These are phyloP conservation scores for Pristionchus japonicus DNA, from an alignment of 2,888 invertebrate genomes.

Conservation along the genomic window DNA sequence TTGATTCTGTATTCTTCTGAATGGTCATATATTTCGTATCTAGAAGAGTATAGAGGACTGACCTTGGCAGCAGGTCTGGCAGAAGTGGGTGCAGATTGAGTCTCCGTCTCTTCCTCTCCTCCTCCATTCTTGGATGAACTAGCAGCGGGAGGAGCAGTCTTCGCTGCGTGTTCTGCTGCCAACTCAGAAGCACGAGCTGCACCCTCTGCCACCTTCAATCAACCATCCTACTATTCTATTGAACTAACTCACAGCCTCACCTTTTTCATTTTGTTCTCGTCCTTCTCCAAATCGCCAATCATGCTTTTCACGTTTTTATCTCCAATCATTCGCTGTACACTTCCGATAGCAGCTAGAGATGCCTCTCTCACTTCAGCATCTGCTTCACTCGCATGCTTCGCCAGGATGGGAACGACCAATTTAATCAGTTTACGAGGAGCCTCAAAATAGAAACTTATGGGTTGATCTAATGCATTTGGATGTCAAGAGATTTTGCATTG, in stretches of 20 bases:
- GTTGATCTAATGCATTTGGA: too few relatives aligned
- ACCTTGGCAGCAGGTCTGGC: conserved; percentile 22
- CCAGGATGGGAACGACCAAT: conserved; percentile 69
- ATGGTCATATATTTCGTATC: background rate
- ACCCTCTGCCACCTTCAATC: conserved; percentile 51
- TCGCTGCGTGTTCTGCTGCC: conserved; percentile 43
- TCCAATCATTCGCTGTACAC: conserved; percentile 91
- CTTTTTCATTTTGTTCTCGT: conserved; percentile 80
- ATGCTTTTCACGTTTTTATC: conserved; percentile 90
- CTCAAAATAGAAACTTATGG: too few relatives aligned
- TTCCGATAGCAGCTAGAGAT: conserved; percentile 92
- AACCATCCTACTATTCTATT: too few relatives aligned
- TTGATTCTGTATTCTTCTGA: background rate
- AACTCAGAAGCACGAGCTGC: conserved; percentile 51
- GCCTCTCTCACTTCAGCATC: conserved; percentile 82
- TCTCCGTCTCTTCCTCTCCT: conserved; percentile 6
- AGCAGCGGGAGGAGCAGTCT: conserved; percentile 2
- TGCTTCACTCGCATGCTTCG: conserved; percentile 60
- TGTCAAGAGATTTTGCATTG: too few relatives aligned
- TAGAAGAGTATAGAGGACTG: background rate
- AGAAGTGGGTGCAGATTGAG: conserved; percentile 26
- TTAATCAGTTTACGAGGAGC: conserved; percentile 77
- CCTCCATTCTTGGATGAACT: background rate
- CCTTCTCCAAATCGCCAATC: conserved; percentile 84
- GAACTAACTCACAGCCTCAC: conserved; percentile 41